Evolutionary conservation across 2,797 vertebrate genomes (phyloP), one percentile per base, ranked within the genome.

Genomic region (Eulemur albifrons): DNA sequence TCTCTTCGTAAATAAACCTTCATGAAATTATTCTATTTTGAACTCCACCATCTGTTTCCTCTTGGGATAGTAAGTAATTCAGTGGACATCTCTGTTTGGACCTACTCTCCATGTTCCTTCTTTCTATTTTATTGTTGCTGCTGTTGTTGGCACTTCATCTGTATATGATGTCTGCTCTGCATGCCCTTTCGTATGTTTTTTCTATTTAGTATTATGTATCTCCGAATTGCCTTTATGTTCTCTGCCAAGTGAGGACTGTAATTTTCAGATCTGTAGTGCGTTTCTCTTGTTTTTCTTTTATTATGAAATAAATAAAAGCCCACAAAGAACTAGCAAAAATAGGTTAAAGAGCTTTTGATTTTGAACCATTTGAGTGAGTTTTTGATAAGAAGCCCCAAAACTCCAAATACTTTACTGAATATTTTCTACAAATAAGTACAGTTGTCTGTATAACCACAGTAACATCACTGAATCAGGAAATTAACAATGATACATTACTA

Each of bases 1-100:
- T 77, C 45, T 93, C 18, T 87, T 81, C 90, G 38, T 86, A 95
- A 96, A 88, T 95, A 95, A 95, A 84, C 15, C 9, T 20, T 80
- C 43, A 48, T 32, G 52, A 93, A 93, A 90, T 95, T 94, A 89
- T 75, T 80, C 40, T 91, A 11, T 67, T 94, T 94, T 91, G 67
- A 90, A 94, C 72, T 35, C 40, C 21, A 88, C 63, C 77, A 88
- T 89, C 86, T 97, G 73, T 95, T 95, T 94, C 83, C 89, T 95
- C 75, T 87, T 94, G 91, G 63, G 45, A 89, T 59, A 87, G 52
- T 81, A 90, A 90, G n/a, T 70, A 83, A 88, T 57, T 48, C 59
- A 43, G 52, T 82, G 80, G 67, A 43, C 75, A 12, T 72, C 76
- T 94, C 57, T 93, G 25, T 67, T 69, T 50, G 52, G 48, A 61